Conservation (phyloP, 2,113 vertebrate species). For the Hippocampus comes region DNA sequence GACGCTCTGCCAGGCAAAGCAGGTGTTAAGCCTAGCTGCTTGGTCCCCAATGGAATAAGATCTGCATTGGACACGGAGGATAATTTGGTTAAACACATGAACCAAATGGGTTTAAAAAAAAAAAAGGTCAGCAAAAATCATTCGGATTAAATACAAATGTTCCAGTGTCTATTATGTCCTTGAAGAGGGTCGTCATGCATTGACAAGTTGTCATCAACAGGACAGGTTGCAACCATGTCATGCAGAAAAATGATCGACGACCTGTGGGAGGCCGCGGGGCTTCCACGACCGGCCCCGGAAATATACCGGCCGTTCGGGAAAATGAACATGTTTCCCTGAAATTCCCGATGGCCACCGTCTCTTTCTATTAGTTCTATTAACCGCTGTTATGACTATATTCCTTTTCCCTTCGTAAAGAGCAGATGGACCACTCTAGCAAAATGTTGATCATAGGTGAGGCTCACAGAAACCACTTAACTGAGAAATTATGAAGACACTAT, state of each 20-base stretch:
- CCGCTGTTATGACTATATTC: too few relatives aligned
- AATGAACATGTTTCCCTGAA: too few relatives aligned
- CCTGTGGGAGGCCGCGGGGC: too few relatives aligned
- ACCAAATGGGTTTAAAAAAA: neutral
- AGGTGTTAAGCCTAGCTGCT: slow-evolving; percentile 52
- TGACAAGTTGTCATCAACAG: too few relatives aligned
- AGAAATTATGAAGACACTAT: slow-evolving; percentile 12
- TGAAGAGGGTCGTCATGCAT: too few relatives aligned
- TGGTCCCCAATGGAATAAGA: slow-evolving; percentile 22
- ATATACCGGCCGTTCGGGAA: too few relatives aligned
- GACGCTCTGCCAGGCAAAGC: slow-evolving; percentile 36
- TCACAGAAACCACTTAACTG: neutral
- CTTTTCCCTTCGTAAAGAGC: neutral
- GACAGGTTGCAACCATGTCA: too few relatives aligned
- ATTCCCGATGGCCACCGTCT: neutral
- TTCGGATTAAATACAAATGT: too few relatives aligned
- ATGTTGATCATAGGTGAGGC: neutral
- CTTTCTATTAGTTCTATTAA: neutral
- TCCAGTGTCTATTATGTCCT: too few relatives aligned
- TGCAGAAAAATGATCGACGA: too few relatives aligned
- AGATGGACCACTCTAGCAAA: neutral
- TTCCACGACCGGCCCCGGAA: too few relatives aligned
- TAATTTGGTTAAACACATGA: slow-evolving; percentile 10
- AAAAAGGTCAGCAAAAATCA: neutral
- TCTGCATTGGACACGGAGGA: slow-evolving; percentile 27